Conservation (phyloP, 1,140 invertebrate species). For the Muscidifurax raptorellus region DNA sequence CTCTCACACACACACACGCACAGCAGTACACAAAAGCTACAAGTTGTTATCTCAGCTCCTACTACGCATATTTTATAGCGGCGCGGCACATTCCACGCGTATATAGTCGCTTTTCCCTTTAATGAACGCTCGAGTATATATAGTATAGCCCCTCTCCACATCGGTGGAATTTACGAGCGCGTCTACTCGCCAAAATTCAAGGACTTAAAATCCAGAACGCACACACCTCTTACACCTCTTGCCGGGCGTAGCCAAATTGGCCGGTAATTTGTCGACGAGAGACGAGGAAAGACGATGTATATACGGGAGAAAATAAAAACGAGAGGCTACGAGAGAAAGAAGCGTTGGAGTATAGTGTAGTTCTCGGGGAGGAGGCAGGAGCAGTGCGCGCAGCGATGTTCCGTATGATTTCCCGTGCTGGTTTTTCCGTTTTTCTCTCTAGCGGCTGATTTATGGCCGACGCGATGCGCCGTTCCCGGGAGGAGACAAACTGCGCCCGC, state of each 20-base stretch:
- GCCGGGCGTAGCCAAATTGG: conserved; percentile 24
- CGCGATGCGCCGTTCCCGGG: conserved; percentile 40
- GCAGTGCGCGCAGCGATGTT: background rate
- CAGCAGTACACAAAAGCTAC: background rate
- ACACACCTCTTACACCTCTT: background rate
- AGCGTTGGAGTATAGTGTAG: background rate
- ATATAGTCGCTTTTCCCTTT: no score
- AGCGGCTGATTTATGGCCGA: conserved; percentile 56
- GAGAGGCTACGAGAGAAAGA: background rate
- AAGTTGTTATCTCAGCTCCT: background rate
- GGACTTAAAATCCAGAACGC: background rate
- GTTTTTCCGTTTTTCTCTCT: conserved; percentile 49
- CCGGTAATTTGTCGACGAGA: conserved; percentile 35
- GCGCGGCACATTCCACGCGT: background rate
- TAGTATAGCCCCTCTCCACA: background rate
- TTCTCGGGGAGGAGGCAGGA: background rate
- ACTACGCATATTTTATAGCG: background rate
- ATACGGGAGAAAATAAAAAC: background rate
- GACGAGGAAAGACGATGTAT: background rate
- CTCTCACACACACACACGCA: background rate
- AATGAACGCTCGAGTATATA: conserved; percentile 23
- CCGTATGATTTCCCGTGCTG: conserved; percentile 37
- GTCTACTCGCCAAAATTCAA: conserved; percentile 8
- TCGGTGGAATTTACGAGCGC: conserved; percentile 34
- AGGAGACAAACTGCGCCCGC: conserved; percentile 51